Conservation (phyloP, 2,113 vertebrate species). For the Rhineura floridana region DNA sequence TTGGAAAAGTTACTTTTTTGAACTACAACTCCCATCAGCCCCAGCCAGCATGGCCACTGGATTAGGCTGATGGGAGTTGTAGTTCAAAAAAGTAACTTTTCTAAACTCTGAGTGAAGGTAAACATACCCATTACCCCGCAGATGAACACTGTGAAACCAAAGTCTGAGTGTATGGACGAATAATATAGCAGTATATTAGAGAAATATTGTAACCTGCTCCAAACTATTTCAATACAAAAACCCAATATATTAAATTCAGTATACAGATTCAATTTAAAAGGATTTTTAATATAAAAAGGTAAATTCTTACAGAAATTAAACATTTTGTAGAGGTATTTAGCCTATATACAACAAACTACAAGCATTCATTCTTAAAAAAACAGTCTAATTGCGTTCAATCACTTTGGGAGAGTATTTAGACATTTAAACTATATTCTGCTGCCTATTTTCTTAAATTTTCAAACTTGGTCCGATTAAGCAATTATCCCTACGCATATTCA, state of each 20-base stretch:
- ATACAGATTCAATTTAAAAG: background rate
- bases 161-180: too few species aligned
- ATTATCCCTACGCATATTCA: background rate
- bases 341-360: background rate
- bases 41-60: too few species aligned
- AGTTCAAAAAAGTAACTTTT: too few species aligned
- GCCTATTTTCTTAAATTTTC: background rate
- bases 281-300: background rate
- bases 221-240: background rate
- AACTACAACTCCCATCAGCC: too few species aligned
- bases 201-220: background rate
- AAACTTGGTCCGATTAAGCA: background rate
- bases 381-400: background rate
- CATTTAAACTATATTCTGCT: background rate
- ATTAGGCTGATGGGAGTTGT: too few species aligned
- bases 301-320: background rate
- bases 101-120: too few species aligned
- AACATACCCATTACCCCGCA: too few species aligned
- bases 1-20: too few species aligned
- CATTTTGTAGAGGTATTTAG: background rate
- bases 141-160: too few species aligned
- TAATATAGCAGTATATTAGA: background rate
- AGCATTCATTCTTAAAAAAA: background rate
- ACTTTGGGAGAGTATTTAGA: background rate
- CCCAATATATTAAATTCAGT: background rate